These are phyloP conservation scores for Spinus olivaceus DNA, from an alignment of 2,797 vertebrate genomes.

Conservation along the genomic window DNA sequence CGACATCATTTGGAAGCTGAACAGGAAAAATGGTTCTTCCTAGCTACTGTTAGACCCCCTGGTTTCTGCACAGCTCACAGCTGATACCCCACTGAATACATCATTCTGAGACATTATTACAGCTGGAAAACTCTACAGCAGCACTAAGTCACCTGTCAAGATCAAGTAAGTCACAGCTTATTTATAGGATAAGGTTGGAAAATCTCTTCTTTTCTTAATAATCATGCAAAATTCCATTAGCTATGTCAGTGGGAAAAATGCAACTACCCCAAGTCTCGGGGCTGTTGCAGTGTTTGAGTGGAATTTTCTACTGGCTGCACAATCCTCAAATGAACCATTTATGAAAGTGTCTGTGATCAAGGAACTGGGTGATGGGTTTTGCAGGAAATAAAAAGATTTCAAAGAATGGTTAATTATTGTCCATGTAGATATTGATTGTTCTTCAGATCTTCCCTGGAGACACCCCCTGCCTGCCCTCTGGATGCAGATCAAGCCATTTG, in stretches of 20 bases:
- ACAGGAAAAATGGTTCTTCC: slow-evolving; percentile 49
- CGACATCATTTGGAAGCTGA: slow-evolving; percentile 42
- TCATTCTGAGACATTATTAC: slow-evolving; percentile 61
- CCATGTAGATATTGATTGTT: slow-evolving; percentile 13
- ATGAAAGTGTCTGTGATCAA: slow-evolving; percentile 14
- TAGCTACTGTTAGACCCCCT: slow-evolving; percentile 43
- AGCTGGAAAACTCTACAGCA: slow-evolving; percentile 63
- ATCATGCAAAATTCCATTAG: slow-evolving; percentile 9
- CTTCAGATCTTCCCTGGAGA: slow-evolving; percentile 29
- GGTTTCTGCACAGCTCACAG: not conserved
- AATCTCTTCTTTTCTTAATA: slow-evolving; percentile 26
- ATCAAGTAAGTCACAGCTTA: slow-evolving; percentile 44
- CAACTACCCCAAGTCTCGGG: not conserved
- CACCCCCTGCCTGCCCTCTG: slow-evolving; percentile 38
- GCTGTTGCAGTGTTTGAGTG: not conserved
- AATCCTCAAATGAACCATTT: slow-evolving; percentile 35
- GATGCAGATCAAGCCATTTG: slow-evolving; percentile 36
- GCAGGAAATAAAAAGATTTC: slow-evolving; percentile 47
- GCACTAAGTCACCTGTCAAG: slow-evolving; percentile 61
- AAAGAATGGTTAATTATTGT: slow-evolving; percentile 45
- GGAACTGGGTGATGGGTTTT: not conserved
- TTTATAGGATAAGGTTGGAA: slow-evolving; percentile 41
- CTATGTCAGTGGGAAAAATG: not conserved
- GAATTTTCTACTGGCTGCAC: slow-evolving; percentile 32
- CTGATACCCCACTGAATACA: slow-evolving; percentile 62